A percentile compares a stretch with the other conserved stretches of the same genome.
Conservation (phyloP, 2,888 invertebrate genomes). For the Aphodius sticticus region DNA sequence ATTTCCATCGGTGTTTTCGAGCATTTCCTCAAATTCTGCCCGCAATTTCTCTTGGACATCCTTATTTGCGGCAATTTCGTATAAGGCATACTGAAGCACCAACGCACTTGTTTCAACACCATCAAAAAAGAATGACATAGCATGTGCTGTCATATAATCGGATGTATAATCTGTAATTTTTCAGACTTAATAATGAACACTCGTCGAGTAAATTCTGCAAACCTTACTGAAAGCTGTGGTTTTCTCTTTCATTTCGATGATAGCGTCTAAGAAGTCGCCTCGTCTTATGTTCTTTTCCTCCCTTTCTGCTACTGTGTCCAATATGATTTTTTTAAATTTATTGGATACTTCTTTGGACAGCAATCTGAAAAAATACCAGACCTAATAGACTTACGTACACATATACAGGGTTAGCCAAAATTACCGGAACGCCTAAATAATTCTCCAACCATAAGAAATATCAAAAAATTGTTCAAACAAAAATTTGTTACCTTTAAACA, state of each 20-base stretch:
- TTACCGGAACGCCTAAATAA: no score
- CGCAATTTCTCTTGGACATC: conserved; percentile 58
- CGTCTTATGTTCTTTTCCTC: conserved; percentile 55
- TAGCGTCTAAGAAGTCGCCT: conserved; percentile 60
- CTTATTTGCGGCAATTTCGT: conserved; percentile 61
- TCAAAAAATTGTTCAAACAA: no score
- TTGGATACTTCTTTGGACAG: conserved; percentile 41
- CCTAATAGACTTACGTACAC: neutral
- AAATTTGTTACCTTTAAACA: no score
- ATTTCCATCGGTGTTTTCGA: conserved; percentile 54
- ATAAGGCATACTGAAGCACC: conserved; percentile 61
- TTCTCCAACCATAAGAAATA: no score
- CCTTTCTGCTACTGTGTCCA: conserved; percentile 54
- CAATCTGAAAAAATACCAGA: conserved; percentile 1
- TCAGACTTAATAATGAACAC: neutral
- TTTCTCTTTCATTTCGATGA: conserved; percentile 52
- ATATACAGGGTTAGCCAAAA: no score
- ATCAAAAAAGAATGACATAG: conserved; percentile 64
- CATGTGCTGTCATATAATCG: conserved; percentile 63
- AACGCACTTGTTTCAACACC: conserved; percentile 65
- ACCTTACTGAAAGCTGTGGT: conserved; percentile 27
- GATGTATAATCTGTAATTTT: conserved; percentile 50
- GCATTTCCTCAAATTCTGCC: conserved; percentile 56
- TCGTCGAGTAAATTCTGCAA: neutral
- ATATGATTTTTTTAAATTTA: conserved; percentile 53